Evolutionary conservation across 2,797 vertebrate genomes (phyloP), one percentile per base, ranked within the genome.

Genomic region (Cossypha heuglini): DNA sequence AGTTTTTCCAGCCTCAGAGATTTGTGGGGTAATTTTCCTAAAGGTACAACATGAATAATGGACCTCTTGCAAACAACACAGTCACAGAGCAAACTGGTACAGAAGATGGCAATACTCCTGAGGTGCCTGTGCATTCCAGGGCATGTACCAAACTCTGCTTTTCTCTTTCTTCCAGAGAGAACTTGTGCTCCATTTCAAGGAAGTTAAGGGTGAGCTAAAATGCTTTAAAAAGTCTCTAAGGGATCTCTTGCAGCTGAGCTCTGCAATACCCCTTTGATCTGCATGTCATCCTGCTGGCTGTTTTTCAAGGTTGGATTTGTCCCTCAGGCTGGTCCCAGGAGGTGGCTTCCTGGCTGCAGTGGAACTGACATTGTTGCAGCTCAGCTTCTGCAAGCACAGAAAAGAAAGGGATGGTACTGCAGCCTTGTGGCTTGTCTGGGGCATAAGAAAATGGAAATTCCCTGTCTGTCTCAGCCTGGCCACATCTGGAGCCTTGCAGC

Each of bases 271-370:
- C 20, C 86, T 93, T 77, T 92, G 85, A 86, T 85, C 72, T 66
- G 31, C 40, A 13, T 58, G 73, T 49, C 75, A 42, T 83, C 85
- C 84, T 75, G 51, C 68, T 28, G 54, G 42, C 62, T 89, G 38
- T 24, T 83, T 91, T 69, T 83, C 85, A 90, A 84, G 75, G 66
- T 25, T 93, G 83, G 38, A 55, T 78, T 66, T 81, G 58, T 92
- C 77, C 83, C 85, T 69, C 54, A 16, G 66, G 80, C 88, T 78
- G 54, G 35, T 75, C 76, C 49, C 84, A 80, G 59, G 63, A 81
- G 33, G 28, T 43, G 35, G 38, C 21, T 73, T 0, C 31, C 66
- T 0, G 1, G 61, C 51, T 16, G 22, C 28, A 24, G 54, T 38
- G 52, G 81, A 46, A 29, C 45, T 86, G 72, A 49, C 42, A 24